Evolutionary conservation across 2,888 invertebrate species (phyloP).

Genomic region (Aleiodes alternator): DNA sequence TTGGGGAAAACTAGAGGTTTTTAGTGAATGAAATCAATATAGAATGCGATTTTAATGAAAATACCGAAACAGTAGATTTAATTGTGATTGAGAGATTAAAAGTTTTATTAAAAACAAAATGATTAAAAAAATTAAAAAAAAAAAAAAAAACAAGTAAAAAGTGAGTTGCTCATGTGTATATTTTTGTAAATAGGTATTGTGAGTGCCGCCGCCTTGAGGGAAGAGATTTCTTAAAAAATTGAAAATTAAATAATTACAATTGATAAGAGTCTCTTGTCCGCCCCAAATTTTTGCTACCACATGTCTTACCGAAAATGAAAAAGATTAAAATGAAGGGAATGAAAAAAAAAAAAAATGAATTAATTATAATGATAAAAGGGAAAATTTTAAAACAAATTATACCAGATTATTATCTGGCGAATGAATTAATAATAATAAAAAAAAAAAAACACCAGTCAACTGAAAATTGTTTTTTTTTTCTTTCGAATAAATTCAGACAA

Average conservation of each 20-base stretch:
- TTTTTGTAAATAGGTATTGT: constrained; percentile 74
- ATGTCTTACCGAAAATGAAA: constrained; percentile 65
- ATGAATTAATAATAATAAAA: neutral
- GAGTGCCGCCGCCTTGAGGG: constrained; percentile 72
- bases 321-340: constrained; percentile 33
- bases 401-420: constrained; percentile 29
- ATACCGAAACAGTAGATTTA: constrained; percentile 56
- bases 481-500: neutral
- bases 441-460: constrained; percentile 24
- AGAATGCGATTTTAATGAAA: constrained; percentile 48
- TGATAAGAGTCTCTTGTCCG: constrained; percentile 59
- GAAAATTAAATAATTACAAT: constrained; percentile 33
- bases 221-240: constrained; percentile 55
- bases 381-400: constrained; percentile 28
- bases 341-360: constrained; percentile 42
- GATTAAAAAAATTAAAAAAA: constrained; percentile 45
- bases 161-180: constrained; percentile 75
- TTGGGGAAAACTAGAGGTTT: constrained; percentile 65
- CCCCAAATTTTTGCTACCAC: constrained; percentile 72
- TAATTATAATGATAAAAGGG: constrained; percentile 36
- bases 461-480: constrained; percentile 26
- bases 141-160: constrained; percentile 61
- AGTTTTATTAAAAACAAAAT: constrained; percentile 51
- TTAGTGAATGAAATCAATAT: constrained; percentile 66
- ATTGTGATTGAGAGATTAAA: constrained; percentile 55